A percentile compares a stretch with the other conserved stretches of the same genome.
These are phyloP conservation scores for Menidia menidia DNA, from an alignment of 2,797 vertebrate genomes.

Conservation along the genomic window DNA sequence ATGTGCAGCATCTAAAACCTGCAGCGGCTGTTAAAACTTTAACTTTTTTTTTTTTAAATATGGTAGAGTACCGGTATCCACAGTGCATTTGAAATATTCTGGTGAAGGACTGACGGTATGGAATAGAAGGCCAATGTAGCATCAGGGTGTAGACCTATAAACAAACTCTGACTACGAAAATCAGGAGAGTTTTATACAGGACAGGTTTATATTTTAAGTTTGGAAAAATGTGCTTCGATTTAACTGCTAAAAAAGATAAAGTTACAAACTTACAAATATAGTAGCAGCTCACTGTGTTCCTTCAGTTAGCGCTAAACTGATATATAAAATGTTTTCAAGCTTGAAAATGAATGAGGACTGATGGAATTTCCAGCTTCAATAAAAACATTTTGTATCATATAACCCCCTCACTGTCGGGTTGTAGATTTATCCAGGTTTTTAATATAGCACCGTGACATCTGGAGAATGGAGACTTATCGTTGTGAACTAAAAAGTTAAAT, in stretches of 20 bases:
- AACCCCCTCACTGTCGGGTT: background rate
- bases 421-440: background rate
- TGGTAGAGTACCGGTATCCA: background rate
- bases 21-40: background rate
- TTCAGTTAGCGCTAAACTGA: no score
- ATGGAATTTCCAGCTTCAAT: no score
- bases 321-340: no score
- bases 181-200: background rate
- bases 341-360: no score
- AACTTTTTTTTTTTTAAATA: background rate
- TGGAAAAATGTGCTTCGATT: background rate
- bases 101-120: background rate
- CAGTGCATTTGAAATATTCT: background rate
- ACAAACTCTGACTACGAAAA: background rate
- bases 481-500: conserved; percentile 23
- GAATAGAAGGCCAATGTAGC: background rate
- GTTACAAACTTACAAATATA: background rate
- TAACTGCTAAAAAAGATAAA: background rate
- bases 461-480: no score
- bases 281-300: background rate
- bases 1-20: background rate
- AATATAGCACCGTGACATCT: background rate
- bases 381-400: background rate
- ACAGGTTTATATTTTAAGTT: conserved; percentile 5
- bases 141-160: background rate